Percentiles rank a stretch among this genome's conserved stretches.
Evolutionary conservation across 1,140 invertebrate genomes (phyloP).

Genomic region (Thaumetopoea pityocampa): DNA sequence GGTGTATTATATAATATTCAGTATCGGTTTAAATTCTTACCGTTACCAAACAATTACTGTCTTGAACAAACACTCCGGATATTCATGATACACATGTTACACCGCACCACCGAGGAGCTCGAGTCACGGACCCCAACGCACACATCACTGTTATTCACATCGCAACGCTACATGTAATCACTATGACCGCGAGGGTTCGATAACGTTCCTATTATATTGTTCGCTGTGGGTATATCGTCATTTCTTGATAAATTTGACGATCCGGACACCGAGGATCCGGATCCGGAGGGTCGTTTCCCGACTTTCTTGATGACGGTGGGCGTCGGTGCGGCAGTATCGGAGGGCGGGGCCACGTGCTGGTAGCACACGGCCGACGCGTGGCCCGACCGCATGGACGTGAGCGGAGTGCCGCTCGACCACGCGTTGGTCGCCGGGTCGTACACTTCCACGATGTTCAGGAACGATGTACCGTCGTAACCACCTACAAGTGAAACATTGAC

Average conservation of each 20-base stretch:
- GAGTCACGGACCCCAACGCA: not conserved
- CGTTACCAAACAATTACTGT: not conserved
- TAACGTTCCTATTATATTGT: slow-evolving; percentile 15
- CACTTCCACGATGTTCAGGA: slow-evolving; percentile 89
- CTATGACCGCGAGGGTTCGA: slow-evolving; percentile 3
- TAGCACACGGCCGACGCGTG: slow-evolving; percentile 93
- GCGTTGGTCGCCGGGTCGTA: slow-evolving; percentile 86
- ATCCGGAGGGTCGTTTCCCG: slow-evolving; percentile 10
- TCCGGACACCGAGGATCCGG: slow-evolving; percentile 9
- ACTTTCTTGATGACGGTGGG: slow-evolving; percentile 26
- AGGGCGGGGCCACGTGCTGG: slow-evolving; percentile 78
- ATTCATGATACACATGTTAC: not conserved
- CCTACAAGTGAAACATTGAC: slow-evolving; percentile 79
- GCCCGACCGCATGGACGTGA: slow-evolving; percentile 91
- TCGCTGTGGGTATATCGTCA: slow-evolving; percentile 14
- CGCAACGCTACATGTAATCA: not conserved
- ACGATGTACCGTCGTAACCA: slow-evolving; percentile 89
- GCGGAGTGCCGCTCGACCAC: slow-evolving; percentile 85
- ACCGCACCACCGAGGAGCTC: not conserved
- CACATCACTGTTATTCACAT: not conserved
- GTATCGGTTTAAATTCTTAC: not conserved
- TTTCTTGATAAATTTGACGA: slow-evolving; percentile 1
- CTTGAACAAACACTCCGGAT: not conserved
- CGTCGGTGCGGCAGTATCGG: slow-evolving; percentile 20
- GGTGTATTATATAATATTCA: not conserved